Evolutionary conservation across 2,888 invertebrate species (phyloP).

Genomic region (Carcina quercana): DNA sequence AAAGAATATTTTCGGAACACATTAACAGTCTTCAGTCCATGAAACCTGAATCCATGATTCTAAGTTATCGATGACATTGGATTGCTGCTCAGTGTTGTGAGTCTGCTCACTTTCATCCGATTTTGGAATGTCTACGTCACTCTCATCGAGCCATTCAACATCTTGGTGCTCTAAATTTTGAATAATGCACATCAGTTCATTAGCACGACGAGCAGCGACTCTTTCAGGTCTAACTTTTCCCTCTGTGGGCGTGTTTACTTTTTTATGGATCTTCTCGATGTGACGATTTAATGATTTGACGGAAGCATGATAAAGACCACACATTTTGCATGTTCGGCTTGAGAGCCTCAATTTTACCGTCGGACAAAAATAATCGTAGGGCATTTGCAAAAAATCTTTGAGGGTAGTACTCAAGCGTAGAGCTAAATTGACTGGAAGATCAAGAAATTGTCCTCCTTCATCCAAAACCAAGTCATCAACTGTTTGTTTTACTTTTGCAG

Average conservation of each 20-base stretch:
- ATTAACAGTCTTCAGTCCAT: conserved; percentile 20
- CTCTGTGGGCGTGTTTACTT: conserved; percentile 19
- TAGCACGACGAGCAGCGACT: conserved; percentile 21
- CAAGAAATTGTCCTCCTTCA: conserved; percentile 18
- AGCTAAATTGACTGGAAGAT: conserved; percentile 24
- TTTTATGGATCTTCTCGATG: conserved; percentile 24
- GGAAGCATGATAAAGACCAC: conserved; percentile 23
- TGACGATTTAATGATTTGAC: conserved; percentile 26
- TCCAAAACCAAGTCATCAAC: conserved; percentile 18
- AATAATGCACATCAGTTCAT: conserved; percentile 21
- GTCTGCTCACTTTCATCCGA: conserved; percentile 21
- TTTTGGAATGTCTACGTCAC: conserved; percentile 22
- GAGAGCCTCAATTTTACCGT: conserved; percentile 23
- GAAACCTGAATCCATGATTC: conserved; percentile 20
- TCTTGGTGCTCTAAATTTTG: conserved; percentile 23
- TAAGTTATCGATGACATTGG: conserved; percentile 33
- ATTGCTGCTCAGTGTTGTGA: conserved; percentile 33
- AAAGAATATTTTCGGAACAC: conserved; percentile 9
- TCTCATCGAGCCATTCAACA: conserved; percentile 25
- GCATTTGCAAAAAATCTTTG: conserved; percentile 18
- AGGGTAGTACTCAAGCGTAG: conserved; percentile 19
- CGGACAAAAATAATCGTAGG: too few relatives aligned
- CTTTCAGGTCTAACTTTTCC: conserved; percentile 19
- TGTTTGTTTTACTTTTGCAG: too few relatives aligned
- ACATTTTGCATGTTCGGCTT: conserved; percentile 24